Evolutionary conservation across 2,888 invertebrate genomes (phyloP), one percentile per base, ranked within the genome.

Genomic region (Alloplasta piceator): DNA sequence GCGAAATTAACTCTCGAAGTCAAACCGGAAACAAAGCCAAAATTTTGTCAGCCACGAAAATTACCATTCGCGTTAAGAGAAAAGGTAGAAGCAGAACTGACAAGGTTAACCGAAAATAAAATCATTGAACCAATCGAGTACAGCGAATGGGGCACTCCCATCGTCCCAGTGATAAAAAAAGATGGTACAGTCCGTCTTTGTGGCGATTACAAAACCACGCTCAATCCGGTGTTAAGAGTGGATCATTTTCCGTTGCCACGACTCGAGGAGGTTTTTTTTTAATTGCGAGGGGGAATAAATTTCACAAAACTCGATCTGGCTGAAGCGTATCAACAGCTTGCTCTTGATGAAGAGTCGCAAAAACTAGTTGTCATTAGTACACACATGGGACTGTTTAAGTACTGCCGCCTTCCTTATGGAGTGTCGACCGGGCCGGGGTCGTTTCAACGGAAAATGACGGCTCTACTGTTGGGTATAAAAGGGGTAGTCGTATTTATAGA

Each of bases 291-390:
- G 41, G 90, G 90, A 16, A 84, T 78, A 46, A 75, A 84, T 38
- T 92, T 92, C 82, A 84, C 88, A 4, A 90, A 89, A 80, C 75
- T 92, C 5, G 91, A 92, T 81, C 83, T 91, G 7, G 82, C 84
- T 4, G 86, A 91, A 68, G 90, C 90, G 4, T 92, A 91, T 80
- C 87, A 89, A 73, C 90, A 92, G 83, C 67, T 89, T 7, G 55
- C 64, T 5, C 82, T 90, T 2, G 88, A 89, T 73, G 85, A 90
- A 52, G 82, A 26, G 26, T 26, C 26, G 26, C 26, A 26, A 87
- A 82, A 87, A 48, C 78, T 86, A 4, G 87, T 86, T 26, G 89
- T 89, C 0, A 87, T 90, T 14, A 85, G 84, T 48, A 91, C 90
- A 0, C 89, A 89, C 68, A 86, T 84, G 68, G 90, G 90, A 0